Evolutionary conservation across 1,140 invertebrate genomes (phyloP).

Genomic region (Leptestheria dahalacensis): DNA sequence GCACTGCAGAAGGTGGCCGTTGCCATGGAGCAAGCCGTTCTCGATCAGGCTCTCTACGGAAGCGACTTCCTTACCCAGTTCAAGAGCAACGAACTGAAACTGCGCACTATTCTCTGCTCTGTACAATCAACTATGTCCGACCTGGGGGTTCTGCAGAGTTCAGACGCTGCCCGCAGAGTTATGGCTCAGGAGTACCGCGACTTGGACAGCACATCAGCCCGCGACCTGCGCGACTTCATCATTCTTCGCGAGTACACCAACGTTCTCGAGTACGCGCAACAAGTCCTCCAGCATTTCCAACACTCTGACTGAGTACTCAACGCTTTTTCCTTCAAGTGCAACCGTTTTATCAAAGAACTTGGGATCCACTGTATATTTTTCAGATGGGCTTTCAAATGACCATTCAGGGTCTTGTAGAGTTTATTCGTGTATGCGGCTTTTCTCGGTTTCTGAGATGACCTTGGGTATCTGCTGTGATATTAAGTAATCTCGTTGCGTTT

Average conservation of each 20-base stretch:
- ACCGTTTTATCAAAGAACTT: no score
- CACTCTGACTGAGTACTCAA: background rate
- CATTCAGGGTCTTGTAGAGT: no score
- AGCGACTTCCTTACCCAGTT: conserved; percentile 37
- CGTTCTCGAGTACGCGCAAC: conserved; percentile 39
- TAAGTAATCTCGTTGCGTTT: no score
- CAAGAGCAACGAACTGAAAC: conserved; percentile 36
- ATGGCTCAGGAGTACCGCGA: conserved; percentile 37
- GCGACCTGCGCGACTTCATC: conserved; percentile 43
- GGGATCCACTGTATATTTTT: no score
- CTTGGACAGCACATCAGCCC: conserved; percentile 28
- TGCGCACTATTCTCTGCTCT: conserved; percentile 38
- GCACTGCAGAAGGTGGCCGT: conserved; percentile 47
- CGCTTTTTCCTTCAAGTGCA: no score
- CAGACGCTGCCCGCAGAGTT: conserved; percentile 36
- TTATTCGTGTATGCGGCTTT: no score
- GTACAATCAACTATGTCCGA: conserved; percentile 40
- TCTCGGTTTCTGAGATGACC: no score
- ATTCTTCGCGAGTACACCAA: conserved; percentile 51
- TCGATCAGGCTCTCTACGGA: conserved; percentile 38
- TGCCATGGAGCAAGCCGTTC: conserved; percentile 46
- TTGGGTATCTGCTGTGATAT: no score
- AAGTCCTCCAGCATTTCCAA: conserved; percentile 35
- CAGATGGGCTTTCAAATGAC: no score
- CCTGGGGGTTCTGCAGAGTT: conserved; percentile 30